phyloP scores from a whole-genome alignment of 2,113 vertebrate genomes.

The Esox niger region DNA sequence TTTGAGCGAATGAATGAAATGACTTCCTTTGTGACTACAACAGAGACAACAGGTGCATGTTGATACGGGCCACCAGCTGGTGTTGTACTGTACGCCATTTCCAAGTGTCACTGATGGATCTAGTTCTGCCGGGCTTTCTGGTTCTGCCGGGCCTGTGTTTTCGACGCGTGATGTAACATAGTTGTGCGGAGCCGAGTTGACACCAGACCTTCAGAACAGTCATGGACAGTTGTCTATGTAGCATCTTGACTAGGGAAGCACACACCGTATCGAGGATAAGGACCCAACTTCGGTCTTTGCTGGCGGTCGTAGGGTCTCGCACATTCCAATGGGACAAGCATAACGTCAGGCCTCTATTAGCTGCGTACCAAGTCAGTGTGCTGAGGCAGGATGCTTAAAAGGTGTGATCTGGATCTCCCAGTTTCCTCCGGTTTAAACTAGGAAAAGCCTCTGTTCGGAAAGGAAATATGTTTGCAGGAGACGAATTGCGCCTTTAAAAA shows the following conservation, averaged over 20 bases:
- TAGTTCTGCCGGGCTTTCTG: no score
- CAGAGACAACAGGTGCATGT: constrained; percentile 73
- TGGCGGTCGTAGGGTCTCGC: not conserved
- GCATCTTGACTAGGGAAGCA: constrained; percentile 35
- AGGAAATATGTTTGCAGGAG: no score
- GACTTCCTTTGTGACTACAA: constrained; percentile 65
- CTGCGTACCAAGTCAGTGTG: not conserved
- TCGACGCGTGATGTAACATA: not conserved
- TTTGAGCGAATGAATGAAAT: constrained; percentile 71
- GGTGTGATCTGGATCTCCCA: not conserved
- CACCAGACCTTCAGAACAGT: not conserved
- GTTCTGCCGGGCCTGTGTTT: no score
- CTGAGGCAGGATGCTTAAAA: not conserved
- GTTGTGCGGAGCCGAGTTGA: constrained; percentile 3
- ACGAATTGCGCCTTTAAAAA: no score
- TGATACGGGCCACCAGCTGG: constrained; percentile 25
- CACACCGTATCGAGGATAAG: constrained; percentile 52
- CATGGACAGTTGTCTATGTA: constrained; percentile 31
- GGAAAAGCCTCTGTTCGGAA: no score
- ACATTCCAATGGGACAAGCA: not conserved
- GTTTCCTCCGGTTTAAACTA: no score
- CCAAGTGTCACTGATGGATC: not conserved
- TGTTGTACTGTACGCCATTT: not conserved
- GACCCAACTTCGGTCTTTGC: constrained; percentile 4
- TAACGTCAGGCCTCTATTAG: not conserved